Evolutionary conservation across 2,113 vertebrate species (phyloP), one percentile per base, ranked within the genome.

Genomic region (Gymnobelideus leadbeateri): DNA sequence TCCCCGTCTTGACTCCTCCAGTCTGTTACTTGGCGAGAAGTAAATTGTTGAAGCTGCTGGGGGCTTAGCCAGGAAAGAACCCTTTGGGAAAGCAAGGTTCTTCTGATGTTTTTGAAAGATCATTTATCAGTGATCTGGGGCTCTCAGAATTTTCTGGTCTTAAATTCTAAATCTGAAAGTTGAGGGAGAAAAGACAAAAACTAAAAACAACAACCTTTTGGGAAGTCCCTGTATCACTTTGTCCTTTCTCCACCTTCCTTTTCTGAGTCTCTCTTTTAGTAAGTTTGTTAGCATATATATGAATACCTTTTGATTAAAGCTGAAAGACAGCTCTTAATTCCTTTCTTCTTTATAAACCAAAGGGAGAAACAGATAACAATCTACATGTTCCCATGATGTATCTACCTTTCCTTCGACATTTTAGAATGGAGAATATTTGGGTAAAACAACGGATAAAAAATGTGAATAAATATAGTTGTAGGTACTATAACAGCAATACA

Each of bases 121-220:
- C n/a, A 84, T 21, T 23, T 1, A 16, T 3, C 90, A 12, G 5
- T 31, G 1, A 2, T 61, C 92, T 37, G 68, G 52, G 25, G 43
- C 37, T 84, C 68, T 9, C 0, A 84, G 43, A 23, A n/a, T 84
- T 43, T 84, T 84, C 68, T 84, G 19, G 21, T 46, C 52, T 50
- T 90, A 43, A 37, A n/a, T n/a, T n/a, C 12, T 2, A 37, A 23
- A 0, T 19, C 19, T 84, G 93, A 77, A 46, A n/a, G 43, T 68
- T 3, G 10, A 8, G n/a, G 92, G 43, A 46, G 54, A n/a, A 46
- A n/a, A 61, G 26, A 49, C 47, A 49, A 49, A 49, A 49, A 49
- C 2, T 37, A 3, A 26, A 0, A 0, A 10, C 77, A 4, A 0
- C 1, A 0, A 3, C 12, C 16, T 54, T 24, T 0, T 7, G 0